phyloP scores from a whole-genome alignment of 2,113 vertebrate species.

The Indicator maculatus region DNA sequence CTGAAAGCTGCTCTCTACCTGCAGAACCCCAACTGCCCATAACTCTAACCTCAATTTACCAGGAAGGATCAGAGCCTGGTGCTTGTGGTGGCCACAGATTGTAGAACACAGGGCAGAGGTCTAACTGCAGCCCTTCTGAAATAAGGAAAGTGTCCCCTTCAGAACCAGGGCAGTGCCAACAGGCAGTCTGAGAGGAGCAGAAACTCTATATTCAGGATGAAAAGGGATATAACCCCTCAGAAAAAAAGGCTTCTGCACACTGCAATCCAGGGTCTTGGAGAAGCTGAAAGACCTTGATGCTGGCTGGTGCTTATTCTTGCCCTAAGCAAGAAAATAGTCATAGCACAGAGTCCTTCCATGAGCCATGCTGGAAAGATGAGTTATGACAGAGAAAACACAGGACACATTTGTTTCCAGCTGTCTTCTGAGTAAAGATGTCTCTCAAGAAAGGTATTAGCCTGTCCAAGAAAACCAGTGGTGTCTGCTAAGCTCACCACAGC shows the following conservation, averaged over 20 bases:
- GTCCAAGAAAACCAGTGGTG: slow-evolving; percentile 10
- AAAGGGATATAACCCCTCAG: neutral
- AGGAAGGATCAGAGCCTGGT: neutral
- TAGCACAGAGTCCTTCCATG: neutral
- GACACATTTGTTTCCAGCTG: neutral
- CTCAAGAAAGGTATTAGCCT: slow-evolving; percentile 44
- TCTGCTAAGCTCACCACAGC: neutral
- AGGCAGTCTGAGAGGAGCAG: neutral
- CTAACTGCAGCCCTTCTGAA: neutral
- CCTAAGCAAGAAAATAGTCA: neutral
- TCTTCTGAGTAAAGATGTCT: slow-evolving; percentile 9
- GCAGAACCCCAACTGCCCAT: neutral
- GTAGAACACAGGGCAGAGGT: neutral
- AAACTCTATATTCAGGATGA: neutral
- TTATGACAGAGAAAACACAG: neutral
- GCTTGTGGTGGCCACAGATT: neutral
- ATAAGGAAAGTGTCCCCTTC: neutral
- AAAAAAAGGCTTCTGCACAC: neutral
- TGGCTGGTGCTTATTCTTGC: neutral
- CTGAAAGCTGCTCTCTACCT: neutral
- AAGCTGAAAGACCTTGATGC: neutral
- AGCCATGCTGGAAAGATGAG: neutral
- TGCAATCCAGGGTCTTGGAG: neutral
- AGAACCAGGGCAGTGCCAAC: neutral
- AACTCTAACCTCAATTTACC: neutral